These are phyloP conservation scores for Hermatobates lingyangjiaoensis DNA, from an alignment of 1,140 invertebrate genomes.

Conservation along the genomic window DNA sequence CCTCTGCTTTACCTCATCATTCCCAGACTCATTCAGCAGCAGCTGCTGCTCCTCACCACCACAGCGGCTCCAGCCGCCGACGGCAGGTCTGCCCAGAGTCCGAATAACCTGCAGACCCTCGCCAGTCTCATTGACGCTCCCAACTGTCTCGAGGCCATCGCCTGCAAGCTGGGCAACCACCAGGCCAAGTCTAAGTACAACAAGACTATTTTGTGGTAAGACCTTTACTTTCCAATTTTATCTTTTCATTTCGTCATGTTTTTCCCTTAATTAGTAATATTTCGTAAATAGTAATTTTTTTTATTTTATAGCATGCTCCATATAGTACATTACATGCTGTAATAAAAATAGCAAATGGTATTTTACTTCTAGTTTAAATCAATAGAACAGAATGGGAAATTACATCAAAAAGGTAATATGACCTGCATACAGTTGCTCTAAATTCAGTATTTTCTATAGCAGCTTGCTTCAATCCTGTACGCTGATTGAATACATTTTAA, in stretches of 20 bases:
- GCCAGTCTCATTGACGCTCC: neutral
- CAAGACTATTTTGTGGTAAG: conserved; percentile 6
- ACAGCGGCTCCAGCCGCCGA: neutral
- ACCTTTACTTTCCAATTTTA: too few species aligned
- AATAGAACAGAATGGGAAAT: too few species aligned
- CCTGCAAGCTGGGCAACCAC: conserved; percentile 5
- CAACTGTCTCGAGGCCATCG: conserved; percentile 2
- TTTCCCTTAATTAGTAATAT: too few species aligned
- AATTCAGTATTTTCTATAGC: neutral
- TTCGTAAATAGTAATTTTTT: too few species aligned
- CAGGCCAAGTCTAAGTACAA: neutral
- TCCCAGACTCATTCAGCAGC: neutral
- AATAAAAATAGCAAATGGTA: too few species aligned
- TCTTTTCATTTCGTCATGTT: too few species aligned
- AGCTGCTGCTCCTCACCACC: neutral
- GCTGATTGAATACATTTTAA: too few species aligned
- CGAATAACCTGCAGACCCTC: neutral
- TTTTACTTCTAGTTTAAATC: too few species aligned
- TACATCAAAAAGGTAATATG: too few species aligned
- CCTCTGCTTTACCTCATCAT: conserved; percentile 3
- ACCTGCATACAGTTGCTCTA: neutral
- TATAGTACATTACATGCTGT: too few species aligned
- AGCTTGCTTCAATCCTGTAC: too few species aligned
- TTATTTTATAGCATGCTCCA: too few species aligned
- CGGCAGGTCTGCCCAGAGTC: neutral